phyloP scores from a whole-genome alignment of 2,888 invertebrate genomes.

The Eudasyphora cyanicolor region DNA sequence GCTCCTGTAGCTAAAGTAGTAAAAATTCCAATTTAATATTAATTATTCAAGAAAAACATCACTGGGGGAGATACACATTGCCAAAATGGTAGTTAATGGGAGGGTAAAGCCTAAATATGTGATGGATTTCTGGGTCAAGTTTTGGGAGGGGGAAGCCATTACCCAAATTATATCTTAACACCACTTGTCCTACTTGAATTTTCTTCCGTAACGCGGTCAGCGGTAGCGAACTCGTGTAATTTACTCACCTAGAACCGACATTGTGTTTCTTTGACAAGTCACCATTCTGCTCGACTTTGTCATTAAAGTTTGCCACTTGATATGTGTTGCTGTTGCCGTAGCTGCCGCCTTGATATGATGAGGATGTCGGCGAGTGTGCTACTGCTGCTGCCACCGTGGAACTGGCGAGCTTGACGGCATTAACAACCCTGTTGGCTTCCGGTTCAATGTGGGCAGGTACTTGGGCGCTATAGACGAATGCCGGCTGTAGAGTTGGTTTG shows the following conservation, averaged over 20 bases:
- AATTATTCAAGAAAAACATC: slow-evolving; percentile 6
- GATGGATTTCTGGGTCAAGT: background rate
- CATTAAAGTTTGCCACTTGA: slow-evolving; percentile 24
- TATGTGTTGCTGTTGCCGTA: slow-evolving; percentile 34
- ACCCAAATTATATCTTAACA: background rate
- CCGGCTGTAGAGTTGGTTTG: slow-evolving; percentile 63
- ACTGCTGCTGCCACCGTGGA: slow-evolving; percentile 49
- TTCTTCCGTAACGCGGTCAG: background rate
- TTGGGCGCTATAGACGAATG: slow-evolving; percentile 59
- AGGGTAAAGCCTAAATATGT: background rate
- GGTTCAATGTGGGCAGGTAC: slow-evolving; percentile 69
- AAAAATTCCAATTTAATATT: slow-evolving; percentile 24
- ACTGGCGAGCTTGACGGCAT: slow-evolving; percentile 54
- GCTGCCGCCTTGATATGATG: slow-evolving; percentile 12
- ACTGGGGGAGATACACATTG: background rate
- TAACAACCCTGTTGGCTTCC: slow-evolving; percentile 69
- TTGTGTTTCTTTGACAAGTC: slow-evolving; percentile 82
- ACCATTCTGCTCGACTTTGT: slow-evolving; percentile 74
- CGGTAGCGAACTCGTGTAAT: slow-evolving; percentile 14
- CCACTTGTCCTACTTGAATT: background rate
- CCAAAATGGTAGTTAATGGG: background rate
- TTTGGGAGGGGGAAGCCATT: background rate
- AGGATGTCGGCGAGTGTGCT: background rate
- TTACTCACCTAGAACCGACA: slow-evolving; percentile 83
- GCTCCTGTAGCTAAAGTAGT: background rate